Base-by-base conservation (phyloP, 2,797 vertebrate genomes). In the Oophaga sylvatica region DNA sequence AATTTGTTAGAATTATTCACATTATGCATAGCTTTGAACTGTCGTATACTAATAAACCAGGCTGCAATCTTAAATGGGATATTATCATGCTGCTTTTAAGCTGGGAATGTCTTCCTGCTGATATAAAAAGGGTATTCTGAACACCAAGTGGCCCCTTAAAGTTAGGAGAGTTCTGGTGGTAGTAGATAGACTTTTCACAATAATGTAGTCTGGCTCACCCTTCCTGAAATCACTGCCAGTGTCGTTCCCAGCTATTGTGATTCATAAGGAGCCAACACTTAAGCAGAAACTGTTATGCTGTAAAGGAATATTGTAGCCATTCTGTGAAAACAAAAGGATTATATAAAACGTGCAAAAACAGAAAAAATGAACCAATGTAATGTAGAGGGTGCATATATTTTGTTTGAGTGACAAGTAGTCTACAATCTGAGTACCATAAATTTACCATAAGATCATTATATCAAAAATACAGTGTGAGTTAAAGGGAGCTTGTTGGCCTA, bases 151-250 rank as follows among this genome's bases (percentile, higher is more conserved):
- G 88, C 84, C 88, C 84, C 78, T 89, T 68, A 63, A 22, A 86
- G 73, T 68, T 77, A 92, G 93, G 93, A 95, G 93, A 92, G 92
- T 90, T 89, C 91, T 92, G 91, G 91, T 93, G 92, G 93, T 92
- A 93, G 91, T 90, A 90, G 90, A 91, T 60, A 93, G 91, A 91
- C 90, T 92, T 91, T 93, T 92, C 93, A 89, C 90, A 91, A 84
- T 90, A 26, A 26, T 26, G 26, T 26, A 92, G 91, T 91, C 91
- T 91, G 93, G 94, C 94, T 95, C 92, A 94, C 95, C 91, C 93
- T 96, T 96, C 94, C 94, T 94, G 94, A 92, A 91, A 92, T 84
- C 85, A 71, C 90, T 93, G 93, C 92, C 91, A 92, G 90, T 79
- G 63, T 86, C 90, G 89, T 90, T 84, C 91, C 91, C 83, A 92